A percentile compares a stretch with the other conserved stretches of the same genome.
phyloP scores from a whole-genome alignment of 2,888 invertebrate species.

The Drosophila pseudotalamancana region DNA sequence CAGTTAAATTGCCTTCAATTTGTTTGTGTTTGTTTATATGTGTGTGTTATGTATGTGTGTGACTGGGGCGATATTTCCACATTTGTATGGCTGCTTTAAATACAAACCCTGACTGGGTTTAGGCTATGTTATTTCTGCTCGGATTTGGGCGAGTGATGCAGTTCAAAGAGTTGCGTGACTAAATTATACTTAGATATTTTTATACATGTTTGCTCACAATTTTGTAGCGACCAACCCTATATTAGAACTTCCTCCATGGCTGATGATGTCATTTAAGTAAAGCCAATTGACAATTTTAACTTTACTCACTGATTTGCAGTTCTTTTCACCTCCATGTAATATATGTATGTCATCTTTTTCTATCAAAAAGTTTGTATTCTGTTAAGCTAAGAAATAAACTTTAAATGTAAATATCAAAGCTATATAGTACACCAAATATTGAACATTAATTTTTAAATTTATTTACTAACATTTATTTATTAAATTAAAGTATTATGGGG shows the following conservation, averaged over 20 bases:
- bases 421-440: background rate
- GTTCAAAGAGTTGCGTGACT: constrained; percentile 42
- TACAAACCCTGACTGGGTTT: constrained; percentile 32
- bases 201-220: constrained; percentile 12
- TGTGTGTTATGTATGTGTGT: constrained; percentile 13
- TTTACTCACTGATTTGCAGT: background rate
- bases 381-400: background rate
- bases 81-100: constrained; percentile 68
- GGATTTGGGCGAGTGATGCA: constrained; percentile 32
- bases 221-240: constrained; percentile 22
- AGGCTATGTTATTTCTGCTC: constrained; percentile 41
- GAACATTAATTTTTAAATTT: background rate
- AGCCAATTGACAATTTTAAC: constrained; percentile 27
- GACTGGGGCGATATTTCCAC: constrained; percentile 7
- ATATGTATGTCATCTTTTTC: background rate
- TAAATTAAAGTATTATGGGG: background rate
- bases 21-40: constrained; percentile 21
- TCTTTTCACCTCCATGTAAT: background rate
- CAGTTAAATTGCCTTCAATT: constrained; percentile 71
- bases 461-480: constrained; percentile 2
- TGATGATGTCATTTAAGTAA: constrained; percentile 49
- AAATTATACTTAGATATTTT: constrained; percentile 33
- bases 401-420: background rate
- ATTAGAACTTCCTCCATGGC: constrained; percentile 15
- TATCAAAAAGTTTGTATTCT: too few relatives aligned